Conservation (phyloP, 2,113 vertebrate species). For the Zosterops lateralis region DNA sequence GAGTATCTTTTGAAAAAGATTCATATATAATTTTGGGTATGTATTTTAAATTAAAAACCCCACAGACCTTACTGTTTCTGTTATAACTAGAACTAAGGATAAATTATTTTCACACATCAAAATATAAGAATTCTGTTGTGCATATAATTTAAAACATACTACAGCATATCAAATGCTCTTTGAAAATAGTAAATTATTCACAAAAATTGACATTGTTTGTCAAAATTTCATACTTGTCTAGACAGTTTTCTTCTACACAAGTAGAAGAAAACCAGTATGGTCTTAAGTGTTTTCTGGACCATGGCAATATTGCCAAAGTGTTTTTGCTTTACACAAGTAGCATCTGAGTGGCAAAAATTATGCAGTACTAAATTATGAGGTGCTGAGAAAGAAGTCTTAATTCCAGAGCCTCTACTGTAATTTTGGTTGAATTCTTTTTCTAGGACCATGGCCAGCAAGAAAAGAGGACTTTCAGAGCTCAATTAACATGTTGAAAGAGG, state of each 20-base stretch:
- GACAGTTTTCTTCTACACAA: not conserved
- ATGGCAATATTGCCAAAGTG: not conserved
- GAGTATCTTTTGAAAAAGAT: not conserved
- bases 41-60: not conserved
- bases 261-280: not conserved
- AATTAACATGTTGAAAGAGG: not conserved
- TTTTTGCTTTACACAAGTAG: not conserved
- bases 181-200: not conserved
- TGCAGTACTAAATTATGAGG: not conserved
- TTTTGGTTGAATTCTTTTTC: not conserved
- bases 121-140: not conserved
- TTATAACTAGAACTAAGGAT: not conserved
- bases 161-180: not conserved
- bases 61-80: not conserved
- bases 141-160: not conserved
- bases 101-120: not conserved
- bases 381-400: slow-evolving; percentile 6
- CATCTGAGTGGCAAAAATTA: not conserved
- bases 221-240: not conserved
- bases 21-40: not conserved
- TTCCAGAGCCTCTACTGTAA: not conserved
- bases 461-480: not conserved
- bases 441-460: not conserved
- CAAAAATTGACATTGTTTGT: not conserved
- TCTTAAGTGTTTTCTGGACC: not conserved